Conservation (phyloP, 2,113 vertebrate species). For the Notechis scutatus region DNA sequence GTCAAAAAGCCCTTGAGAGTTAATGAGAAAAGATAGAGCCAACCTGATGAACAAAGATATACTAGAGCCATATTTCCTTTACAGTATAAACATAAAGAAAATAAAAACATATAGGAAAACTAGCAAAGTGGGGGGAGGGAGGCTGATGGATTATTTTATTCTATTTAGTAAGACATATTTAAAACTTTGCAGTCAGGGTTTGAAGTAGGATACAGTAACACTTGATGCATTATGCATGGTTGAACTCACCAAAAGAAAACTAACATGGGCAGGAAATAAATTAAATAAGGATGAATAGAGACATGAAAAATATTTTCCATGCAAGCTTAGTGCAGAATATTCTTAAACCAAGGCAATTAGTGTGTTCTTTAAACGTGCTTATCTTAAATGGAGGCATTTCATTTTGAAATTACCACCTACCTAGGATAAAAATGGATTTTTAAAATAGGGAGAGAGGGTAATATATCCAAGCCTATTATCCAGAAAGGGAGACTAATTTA, state of each 20-base stretch:
- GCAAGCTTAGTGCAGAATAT: rapidly evolving
- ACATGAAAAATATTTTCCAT: neutral
- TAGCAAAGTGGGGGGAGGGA: neutral
- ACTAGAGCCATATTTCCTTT: neutral
- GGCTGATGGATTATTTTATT: neutral
- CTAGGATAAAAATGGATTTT: neutral
- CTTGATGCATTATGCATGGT: neutral
- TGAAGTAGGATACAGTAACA: neutral
- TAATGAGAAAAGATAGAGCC: neutral
- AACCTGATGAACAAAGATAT: neutral
- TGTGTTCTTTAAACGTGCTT: neutral
- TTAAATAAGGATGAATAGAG: neutral
- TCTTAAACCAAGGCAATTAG: neutral
- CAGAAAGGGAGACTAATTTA: slow-evolving; percentile 37
- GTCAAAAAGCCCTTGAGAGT: neutral
- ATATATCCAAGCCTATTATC: neutral
- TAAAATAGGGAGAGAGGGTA: neutral
- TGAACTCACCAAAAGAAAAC: neutral
- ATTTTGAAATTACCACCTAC: neutral
- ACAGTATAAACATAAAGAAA: neutral
- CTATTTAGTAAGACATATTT: neutral
- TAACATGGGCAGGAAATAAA: neutral
- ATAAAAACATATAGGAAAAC: neutral
- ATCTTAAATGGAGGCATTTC: rapidly evolving
- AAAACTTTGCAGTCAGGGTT: neutral